Evolutionary conservation across 1,140 invertebrate genomes (phyloP).

Genomic region (Pectinophora gossypiella): DNA sequence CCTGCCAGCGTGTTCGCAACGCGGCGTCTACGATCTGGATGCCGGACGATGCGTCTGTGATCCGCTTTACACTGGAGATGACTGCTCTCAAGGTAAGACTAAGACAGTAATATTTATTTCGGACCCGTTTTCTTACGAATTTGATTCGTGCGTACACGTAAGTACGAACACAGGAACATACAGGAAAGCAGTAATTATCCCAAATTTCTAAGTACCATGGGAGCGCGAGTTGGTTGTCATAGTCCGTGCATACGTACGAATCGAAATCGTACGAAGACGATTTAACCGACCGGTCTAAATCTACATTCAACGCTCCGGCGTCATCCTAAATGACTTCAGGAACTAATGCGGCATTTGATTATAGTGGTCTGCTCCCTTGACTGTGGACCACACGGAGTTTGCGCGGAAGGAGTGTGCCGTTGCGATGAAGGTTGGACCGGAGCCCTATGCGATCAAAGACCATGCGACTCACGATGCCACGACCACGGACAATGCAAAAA

Average conservation of each 20-base stretch:
- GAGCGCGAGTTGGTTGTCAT: no score
- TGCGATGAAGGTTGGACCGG: slow-evolving; percentile 96
- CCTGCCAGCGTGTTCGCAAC: slow-evolving; percentile 92
- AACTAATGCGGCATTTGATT: no score
- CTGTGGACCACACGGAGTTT: slow-evolving; percentile 93
- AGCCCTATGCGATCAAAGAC: slow-evolving; percentile 90
- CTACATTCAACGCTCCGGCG: no score
- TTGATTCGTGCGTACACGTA: no score
- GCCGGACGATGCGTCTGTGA: slow-evolving; percentile 91
- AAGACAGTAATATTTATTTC: not conserved
- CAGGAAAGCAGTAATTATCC: no score
- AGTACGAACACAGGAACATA: no score
- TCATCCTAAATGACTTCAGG: no score
- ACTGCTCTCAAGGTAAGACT: slow-evolving; percentile 88
- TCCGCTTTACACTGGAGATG: slow-evolving; percentile 91
- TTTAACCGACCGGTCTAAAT: no score
- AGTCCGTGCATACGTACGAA: no score
- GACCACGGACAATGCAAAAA: slow-evolving; percentile 98
- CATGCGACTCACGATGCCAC: slow-evolving; percentile 93
- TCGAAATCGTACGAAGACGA: no score
- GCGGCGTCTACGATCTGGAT: slow-evolving; percentile 92
- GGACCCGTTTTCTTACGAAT: no score
- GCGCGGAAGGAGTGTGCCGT: slow-evolving; percentile 91
- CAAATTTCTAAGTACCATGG: no score
- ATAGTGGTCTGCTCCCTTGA: slow-evolving; percentile 92